Percentiles rank a stretch among this genome's conserved stretches.
Evolutionary conservation across 2,113 vertebrate genomes (phyloP).

Genomic region (Megaceryle torquata): DNA sequence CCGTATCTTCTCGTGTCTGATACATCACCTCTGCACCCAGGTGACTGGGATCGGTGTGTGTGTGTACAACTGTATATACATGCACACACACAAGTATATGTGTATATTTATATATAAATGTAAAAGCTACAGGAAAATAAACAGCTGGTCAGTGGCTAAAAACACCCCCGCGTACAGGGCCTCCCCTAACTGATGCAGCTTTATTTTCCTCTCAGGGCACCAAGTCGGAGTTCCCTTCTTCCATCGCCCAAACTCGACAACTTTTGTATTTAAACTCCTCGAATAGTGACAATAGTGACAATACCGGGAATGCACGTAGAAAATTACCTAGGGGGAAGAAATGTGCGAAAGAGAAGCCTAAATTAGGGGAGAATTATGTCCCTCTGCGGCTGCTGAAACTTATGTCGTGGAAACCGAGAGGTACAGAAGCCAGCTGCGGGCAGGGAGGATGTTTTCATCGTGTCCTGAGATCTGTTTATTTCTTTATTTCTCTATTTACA

Average conservation of each 20-base stretch:
- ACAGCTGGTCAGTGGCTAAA: not conserved
- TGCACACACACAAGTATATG: rapidly evolving
- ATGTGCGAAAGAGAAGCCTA: not conserved
- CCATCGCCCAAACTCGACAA: not conserved
- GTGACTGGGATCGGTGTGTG: not conserved
- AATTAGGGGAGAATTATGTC: not conserved
- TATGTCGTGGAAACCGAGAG: not conserved
- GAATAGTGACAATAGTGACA: not conserved
- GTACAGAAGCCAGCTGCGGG: not conserved
- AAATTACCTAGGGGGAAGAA: not conserved
- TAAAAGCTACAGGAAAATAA: not conserved
- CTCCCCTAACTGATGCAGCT: not conserved
- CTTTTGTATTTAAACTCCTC: not conserved
- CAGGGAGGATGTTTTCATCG: not conserved
- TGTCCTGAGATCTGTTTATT: slow-evolving; percentile 49
- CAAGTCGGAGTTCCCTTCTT: not conserved
- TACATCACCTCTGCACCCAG: not conserved
- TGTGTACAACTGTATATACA: not conserved
- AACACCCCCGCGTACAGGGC: not conserved
- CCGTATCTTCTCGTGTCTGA: not conserved
- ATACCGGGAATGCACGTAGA: not conserved
- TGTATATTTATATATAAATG: not conserved
- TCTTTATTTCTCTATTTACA: slow-evolving; percentile 62
- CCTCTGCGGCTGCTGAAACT: not conserved
- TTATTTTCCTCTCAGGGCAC: not conserved